Evolutionary conservation across 1,140 invertebrate genomes (phyloP), one percentile per base, ranked within the genome.

Genomic region (Rhynchophorus ferrugineus): DNA sequence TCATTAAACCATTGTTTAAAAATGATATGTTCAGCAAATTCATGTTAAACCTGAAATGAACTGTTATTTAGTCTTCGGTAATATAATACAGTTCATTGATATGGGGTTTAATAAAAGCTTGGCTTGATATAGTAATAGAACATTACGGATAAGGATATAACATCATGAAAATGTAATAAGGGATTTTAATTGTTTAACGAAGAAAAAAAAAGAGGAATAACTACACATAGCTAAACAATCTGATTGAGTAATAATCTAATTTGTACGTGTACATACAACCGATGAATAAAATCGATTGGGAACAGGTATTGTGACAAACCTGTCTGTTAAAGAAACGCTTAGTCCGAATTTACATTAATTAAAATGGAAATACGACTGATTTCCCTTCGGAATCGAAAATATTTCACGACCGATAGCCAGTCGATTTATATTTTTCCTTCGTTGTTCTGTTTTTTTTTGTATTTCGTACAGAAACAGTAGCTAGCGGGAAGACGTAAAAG

Each of bases 291-390:
- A 29, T 11, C 11, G 5, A 29, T 29, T 29, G 24, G 11, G 24
- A 29, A 11, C 24, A 6, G 5, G 5, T 11, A 29, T 35, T 18
- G 29, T 13, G 43, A n/a, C n/a, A 37, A 37, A 18, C 36, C 29
- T 3, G 36, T 34, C 17, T 13, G 29, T 9, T 13, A n/a, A n/a
- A 11, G 35, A 29, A 16, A 21, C 37, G 47, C 34, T 41, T 20
- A 49, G n/a, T n/a, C n/a, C n/a, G n/a, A 49, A 49, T 49, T 49
- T 35, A 33, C 47, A 39, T 49, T 24, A 41, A 49, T 49, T 49
- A 49, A 49, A 49, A 41, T 49, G 38, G 22, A 49, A 49, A 49
- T 49, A 39, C 14, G 47, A 49, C 16, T 38, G 45, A 18, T 36
- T 46, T 47, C 7, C 18, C 17, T 41, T 49, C n/a, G 21, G 19